Base-by-base conservation (phyloP, 2,113 vertebrate genomes). In the Aix galericulata region DNA sequence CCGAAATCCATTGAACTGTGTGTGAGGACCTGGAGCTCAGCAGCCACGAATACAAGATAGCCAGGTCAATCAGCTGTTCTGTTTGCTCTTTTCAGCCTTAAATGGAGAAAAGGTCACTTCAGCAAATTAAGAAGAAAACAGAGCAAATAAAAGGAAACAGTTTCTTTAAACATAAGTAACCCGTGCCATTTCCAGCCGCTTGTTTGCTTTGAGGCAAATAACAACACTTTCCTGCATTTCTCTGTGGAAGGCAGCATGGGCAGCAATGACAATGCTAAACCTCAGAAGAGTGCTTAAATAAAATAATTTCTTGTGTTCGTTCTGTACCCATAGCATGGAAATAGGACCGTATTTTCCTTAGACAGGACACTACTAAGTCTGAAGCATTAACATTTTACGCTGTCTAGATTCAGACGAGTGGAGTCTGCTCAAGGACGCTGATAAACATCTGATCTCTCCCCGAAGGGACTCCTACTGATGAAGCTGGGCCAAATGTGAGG, bases 11-110 rank as follows among this genome's bases (percentile, higher is more conserved):
- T 3, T 63, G 76, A 75, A 60, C 75, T 18, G 9, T 25, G 6
- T 78, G 8, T 62, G 79, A 88, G 64, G 18, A 75, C 31, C 71
- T 52, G 82, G 71, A 53, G 46, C 84, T 66, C 58, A 89, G 21
- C 36, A 86, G 56, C 40, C 46, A 67, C 46, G 50, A 89, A 82
- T 42, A 83, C 86, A 93, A 91, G 63, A 63, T 42, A 88, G 74
- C 52, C 52, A 83, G 95, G 79, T 91, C 94, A 88, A 83, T 90
- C 94, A 86, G 69, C 82, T 93, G 79, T 71, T 96, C 73, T 72
- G 29, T 86, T 91, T 90, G 91, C 89, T 92, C 90, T 96, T 97
- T 95, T 91, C 82, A 86, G 68, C 80, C 90, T 71, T 88, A 96
- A 91, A 86, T 83, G 79, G 26, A 88, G 85, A 90, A 96, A 95